Base-by-base conservation (phyloP, 1,140 invertebrate species). In the Tribolium castaneum region DNA sequence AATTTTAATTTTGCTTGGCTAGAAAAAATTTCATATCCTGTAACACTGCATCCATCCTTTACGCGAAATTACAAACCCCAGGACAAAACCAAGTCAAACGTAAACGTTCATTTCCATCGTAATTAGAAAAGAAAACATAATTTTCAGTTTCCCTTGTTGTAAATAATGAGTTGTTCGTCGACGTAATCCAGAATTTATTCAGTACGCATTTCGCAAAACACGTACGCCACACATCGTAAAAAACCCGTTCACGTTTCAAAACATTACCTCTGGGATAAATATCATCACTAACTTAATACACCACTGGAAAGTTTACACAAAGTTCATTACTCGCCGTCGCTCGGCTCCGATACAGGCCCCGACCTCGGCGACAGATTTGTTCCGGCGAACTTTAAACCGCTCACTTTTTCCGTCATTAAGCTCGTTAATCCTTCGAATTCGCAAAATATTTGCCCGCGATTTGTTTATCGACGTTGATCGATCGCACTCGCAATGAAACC, bases 171-270 rank as follows among this genome's bases (percentile, higher is more conserved):
- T 45, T 45, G 7, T 45, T 45, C 39, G 39, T 45, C 7, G 39
- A 45, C 39, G 39, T 45, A 45, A 45, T 45, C 7, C 7, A 45
- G n/a, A 45, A 45, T 45, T 45, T n/a, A 45, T 45, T 45, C 39
- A 0, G 7, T 9, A 9, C 39, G 39, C 39, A 45, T 45, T 45
- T 66, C 3, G 30, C 12, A 35, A 35, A 66, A n/a, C 25, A 34
- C 30, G 30, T 35, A 66, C 12, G 14, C 9, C 34, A 22, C 30
- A 66, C 19, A 35, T 35, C 30, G 34, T 35, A 66, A 35, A 66
- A 66, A 66, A 66, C 25, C 25, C n/a, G 59, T n/a, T 14, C 59
- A 66, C 59, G 59, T 66, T 66, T 66, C 59, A n/a, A 35, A 66
- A 66, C 59, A 66, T 66, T 66, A 66, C 59, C 59, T 66, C 19